phyloP scores from a whole-genome alignment of 2,888 invertebrate species.

The Catocala nupta region DNA sequence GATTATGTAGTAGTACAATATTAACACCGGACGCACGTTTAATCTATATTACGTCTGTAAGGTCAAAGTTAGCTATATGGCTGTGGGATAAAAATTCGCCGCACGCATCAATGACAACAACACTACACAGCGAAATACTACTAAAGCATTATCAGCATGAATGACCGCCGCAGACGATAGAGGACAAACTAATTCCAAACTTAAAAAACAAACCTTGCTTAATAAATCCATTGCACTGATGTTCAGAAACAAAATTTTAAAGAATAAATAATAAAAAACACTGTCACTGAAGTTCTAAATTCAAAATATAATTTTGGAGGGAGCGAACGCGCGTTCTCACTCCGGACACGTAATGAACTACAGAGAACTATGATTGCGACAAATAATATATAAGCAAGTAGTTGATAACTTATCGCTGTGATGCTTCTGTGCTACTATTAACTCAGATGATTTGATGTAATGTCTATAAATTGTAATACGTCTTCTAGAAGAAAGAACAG shows the following conservation, averaged over 20 bases:
- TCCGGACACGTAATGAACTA: constrained; percentile 44
- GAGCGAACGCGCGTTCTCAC: constrained; percentile 47
- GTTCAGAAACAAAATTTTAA: constrained; percentile 20
- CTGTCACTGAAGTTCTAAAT: constrained; percentile 44
- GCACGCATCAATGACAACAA: constrained; percentile 18
- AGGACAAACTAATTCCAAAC: constrained; percentile 27
- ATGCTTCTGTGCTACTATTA: constrained; percentile 44
- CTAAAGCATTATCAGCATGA: constrained; percentile 13
- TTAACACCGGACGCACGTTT: too few species aligned
- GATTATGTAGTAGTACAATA: too few species aligned
- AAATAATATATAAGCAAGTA: constrained; percentile 44
- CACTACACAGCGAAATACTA: constrained; percentile 22
- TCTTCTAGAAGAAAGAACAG: too few species aligned
- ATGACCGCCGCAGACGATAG: constrained; percentile 33
- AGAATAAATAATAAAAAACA: constrained; percentile 27
- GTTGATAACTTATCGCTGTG: constrained; percentile 53
- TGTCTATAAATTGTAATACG: not conserved
- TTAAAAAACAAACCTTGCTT: constrained; percentile 50
- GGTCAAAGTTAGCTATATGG: not conserved
- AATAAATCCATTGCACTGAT: constrained; percentile 53
- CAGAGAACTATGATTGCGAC: constrained; percentile 38
- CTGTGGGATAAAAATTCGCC: constrained; percentile 1
- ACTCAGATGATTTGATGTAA: constrained; percentile 40
- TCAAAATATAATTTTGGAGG: constrained; percentile 46
- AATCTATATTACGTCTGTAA: too few species aligned